Evolutionary conservation across 2,113 vertebrate species (phyloP), one percentile per base, ranked within the genome.

Genomic region (Heterotilapia buettikoferi): DNA sequence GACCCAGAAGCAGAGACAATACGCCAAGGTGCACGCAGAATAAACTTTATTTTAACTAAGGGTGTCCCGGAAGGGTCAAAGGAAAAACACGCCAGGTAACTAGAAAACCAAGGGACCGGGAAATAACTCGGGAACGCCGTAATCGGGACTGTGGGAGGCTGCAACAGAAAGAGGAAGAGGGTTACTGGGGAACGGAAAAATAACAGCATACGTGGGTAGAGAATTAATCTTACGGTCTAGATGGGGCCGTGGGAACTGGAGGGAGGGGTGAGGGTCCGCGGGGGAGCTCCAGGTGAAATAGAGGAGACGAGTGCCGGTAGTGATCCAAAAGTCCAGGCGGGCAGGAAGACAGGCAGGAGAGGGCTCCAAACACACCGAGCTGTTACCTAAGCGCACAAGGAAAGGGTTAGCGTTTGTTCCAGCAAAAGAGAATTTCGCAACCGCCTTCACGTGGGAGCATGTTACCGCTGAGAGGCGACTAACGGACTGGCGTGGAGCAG

Each of bases 391-490:
- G 50, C 0, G 8, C 18, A 52, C 50, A n/a, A 52, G 50, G 50
- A 52, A 52, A 52, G 50, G 50, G 50, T 52, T 52, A 52, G 18
- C 50, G 4, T 52, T 52, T 52, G 50, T 52, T 0, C 50, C 18
- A 52, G 50, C 50, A 9, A 50, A 50, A 50, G 16, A 50, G 16
- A 52, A 52, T 52, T 50, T 50, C 18, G 1, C 43, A 45, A 16
- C 6, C 1, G 0, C 47, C 47, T 19, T 52, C 47, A 52, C 1
- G 7, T 52, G 47, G 47, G 19, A 50, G 18, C 47, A 0, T 1
- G 45, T 47, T 16, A 53, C 50, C 19, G 0, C 50, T n/a, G 50
- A n/a, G n/a, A n/a, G n/a, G n/a, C n/a, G n/a, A n/a, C n/a, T n/a
- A n/a, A n/a, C n/a, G n/a, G n/a, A n/a, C 50, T 53, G 50, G 50